Base-by-base conservation (phyloP, 2,113 vertebrate species). In the Microcebus tavaratra region DNA sequence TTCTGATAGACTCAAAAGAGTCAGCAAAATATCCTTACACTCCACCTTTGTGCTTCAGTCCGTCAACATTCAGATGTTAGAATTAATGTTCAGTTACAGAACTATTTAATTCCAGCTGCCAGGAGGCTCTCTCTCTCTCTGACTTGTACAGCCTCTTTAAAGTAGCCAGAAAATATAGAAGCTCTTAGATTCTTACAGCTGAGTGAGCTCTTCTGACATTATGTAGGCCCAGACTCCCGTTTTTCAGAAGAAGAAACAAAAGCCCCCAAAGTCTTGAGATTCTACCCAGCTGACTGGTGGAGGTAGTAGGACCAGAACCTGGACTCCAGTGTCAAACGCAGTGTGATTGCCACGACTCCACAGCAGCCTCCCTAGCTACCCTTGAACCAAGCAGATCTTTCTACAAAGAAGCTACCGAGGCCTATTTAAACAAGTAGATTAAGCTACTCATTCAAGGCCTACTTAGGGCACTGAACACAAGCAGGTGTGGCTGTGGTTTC, bases 191-290 rank as follows among this genome's bases (percentile, higher is more conserved):
- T 57, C 55, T 73, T 75, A 59, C 0, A 39, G 90, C n/a, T 50
- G 50, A 92, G 36, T 13, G 68, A 90, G 80, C 15, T 73, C 53
- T 95, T 86, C 75, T 84, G 53, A 90, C 45, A 78, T n/a, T 39
- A 79, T 42, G 83, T 75, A 67, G 84, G 70, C n/a, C 45, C 67
- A 80, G 5, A 34, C 36, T 73, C 53, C 80, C 76, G 42, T 59
- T 70, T 87, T 92, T 55, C 31, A 45, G 80, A 86, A 91, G 63
- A 78, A 91, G 57, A 78, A 88, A 50, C 9, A 27, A 96, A 90
- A 79, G 15, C 34, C 21, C 18, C 23, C 34, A 45, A 63, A 73
- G 42, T 57, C 65, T 50, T 31, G n/a, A 75, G 76, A 87, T 73
- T 82, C 73, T 27, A 15, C 70, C 17, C 20, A 63, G 13, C 5